Conservation (phyloP, 2,888 invertebrate genomes). For the Apotomis turbidana region DNA sequence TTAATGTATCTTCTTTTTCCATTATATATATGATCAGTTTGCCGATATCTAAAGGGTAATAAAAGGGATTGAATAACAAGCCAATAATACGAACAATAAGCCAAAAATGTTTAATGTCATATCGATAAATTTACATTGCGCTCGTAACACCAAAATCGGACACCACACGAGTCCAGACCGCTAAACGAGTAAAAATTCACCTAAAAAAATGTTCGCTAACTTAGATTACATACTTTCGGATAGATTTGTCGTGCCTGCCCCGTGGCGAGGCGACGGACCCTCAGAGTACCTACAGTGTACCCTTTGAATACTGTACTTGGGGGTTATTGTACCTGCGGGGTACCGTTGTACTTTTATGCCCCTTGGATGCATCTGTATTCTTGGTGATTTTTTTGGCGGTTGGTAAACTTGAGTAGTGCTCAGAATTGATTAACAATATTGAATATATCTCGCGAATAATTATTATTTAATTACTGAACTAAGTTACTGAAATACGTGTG, state of each 20-base stretch:
- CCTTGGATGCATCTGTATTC: background rate
- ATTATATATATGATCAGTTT: too few relatives aligned
- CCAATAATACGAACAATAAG: conserved; percentile 81
- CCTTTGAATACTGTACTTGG: conserved; percentile 19
- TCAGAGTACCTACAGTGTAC: conserved; percentile 19
- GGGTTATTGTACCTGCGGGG: background rate
- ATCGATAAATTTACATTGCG: conserved; percentile 82
- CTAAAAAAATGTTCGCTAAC: conserved; percentile 77
- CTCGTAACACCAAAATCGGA: conserved; percentile 78
- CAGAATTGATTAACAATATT: too few relatives aligned
- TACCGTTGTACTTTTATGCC: background rate
- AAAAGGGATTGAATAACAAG: conserved; percentile 56
- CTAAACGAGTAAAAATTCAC: conserved; percentile 80
- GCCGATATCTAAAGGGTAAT: background rate
- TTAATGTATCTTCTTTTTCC: too few relatives aligned
- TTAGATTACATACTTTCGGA: conserved; percentile 70
- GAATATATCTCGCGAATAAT: too few relatives aligned
- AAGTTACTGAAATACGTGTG: too few relatives aligned
- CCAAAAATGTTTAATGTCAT: conserved; percentile 84
- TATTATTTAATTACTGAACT: too few relatives aligned
- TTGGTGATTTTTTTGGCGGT: background rate
- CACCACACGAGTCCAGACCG: conserved; percentile 83
- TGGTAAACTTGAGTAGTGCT: too few relatives aligned
- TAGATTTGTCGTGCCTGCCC: conserved; percentile 53
- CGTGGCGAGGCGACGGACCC: conserved; percentile 43